Conservation (phyloP, 2,113 vertebrate genomes). For the Cacatua alba region DNA sequence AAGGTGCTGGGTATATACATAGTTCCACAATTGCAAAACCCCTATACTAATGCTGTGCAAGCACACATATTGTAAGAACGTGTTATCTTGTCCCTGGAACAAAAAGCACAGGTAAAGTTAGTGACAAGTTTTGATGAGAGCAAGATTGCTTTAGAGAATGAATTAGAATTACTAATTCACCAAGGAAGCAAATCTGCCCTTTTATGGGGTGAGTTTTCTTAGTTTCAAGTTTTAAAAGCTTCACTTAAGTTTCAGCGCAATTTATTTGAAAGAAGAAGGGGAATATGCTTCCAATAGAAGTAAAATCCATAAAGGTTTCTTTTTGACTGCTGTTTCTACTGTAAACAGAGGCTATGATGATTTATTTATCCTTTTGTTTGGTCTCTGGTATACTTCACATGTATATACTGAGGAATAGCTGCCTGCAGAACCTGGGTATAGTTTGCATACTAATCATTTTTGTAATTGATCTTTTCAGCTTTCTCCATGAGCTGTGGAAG, state of each 20-base stretch:
- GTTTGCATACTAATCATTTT: slow-evolving; percentile 71
- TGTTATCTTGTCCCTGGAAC: neutral
- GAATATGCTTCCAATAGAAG: slow-evolving; percentile 45
- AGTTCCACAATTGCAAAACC: neutral
- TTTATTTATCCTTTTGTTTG: slow-evolving; percentile 52
- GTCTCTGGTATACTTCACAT: neutral
- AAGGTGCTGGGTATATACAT: neutral
- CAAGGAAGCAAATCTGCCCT: neutral
- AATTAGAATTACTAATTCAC: neutral
- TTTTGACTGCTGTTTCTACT: slow-evolving; percentile 46
- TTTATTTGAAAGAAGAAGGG: slow-evolving; percentile 26
- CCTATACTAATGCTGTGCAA: neutral
- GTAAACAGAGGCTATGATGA: slow-evolving; percentile 27
- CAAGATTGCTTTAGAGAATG: neutral
- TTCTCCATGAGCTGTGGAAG: slow-evolving; percentile 68
- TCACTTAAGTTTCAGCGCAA: neutral
- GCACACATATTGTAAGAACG: neutral
- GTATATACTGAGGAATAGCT: neutral
- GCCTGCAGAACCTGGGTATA: neutral
- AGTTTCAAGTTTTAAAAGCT: slow-evolving; percentile 5
- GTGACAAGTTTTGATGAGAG: neutral
- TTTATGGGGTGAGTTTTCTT: slow-evolving; percentile 1
- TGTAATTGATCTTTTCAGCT: slow-evolving; percentile 78
- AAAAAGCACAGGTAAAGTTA: neutral
- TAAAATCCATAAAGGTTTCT: slow-evolving; percentile 16